Base-by-base conservation (phyloP, 2,113 vertebrate species). In the Pseudopipra pipra region DNA sequence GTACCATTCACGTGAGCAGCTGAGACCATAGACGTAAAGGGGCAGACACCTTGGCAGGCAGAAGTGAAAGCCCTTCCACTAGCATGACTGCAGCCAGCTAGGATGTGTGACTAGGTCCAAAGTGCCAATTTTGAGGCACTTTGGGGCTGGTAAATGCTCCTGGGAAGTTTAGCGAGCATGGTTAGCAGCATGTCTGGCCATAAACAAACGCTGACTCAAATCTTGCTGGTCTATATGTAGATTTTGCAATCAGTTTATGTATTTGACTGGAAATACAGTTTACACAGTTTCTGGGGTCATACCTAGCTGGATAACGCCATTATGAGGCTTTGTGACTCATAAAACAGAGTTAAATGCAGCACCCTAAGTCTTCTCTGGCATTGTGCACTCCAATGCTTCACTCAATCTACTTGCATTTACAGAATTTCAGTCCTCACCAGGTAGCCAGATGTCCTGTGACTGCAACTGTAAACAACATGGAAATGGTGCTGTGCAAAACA, bases 1-100 rank as follows among this genome's bases (percentile, higher is more conserved):
- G 52, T 58, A 63, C 61, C 33, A 10, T 31, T 33, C 2, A 14
- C 0, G 0, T 0, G 5, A 71, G 52, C 19, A 31, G 52, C 70
- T 47, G 61, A 95, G 73, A 73, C 56, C 3, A 0, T 24, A 63
- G 46, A 23, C 5, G 3, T 1, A 20, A 66, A 62, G 73, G 52
- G 37, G 23, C 25, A 73, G 55, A 37, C 10, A 54, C 11, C 1
- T 8, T n/a, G 51, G 61, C 77, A 74, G 28, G 46, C 43, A 79
- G 62, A 71, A 87, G 67, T 0, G 3, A 52, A 75, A 89, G 41
- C 13, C 23, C 49, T 87, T 80, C 46, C 13, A 21, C 16, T 2
- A 1, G 67, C 17, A 4, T 7, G 21, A 27, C 33, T 80, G 68
- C 43, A 88, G 31, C 7, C 73, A 80, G 43, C 31, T 21, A 56